Percentiles rank a stretch among this genome's conserved stretches.
Evolutionary conservation across 2,888 invertebrate genomes (phyloP).

Genomic region (Ceraclea dissimilis): DNA sequence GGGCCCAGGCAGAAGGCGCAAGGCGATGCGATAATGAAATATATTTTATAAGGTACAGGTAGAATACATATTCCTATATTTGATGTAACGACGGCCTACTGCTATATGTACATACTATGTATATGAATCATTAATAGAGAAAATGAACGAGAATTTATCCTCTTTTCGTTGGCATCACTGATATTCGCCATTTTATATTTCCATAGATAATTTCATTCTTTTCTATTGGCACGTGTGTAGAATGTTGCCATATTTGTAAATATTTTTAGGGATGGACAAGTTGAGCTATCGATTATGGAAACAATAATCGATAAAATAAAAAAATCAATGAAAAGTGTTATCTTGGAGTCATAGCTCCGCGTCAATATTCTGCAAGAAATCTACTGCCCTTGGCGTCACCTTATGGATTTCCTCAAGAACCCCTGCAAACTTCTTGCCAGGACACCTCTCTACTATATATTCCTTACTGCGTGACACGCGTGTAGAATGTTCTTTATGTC

Average conservation of each 20-base stretch:
- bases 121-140: background rate
- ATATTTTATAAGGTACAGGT: background rate
- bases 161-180: background rate
- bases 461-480: no score
- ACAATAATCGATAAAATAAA: no score
- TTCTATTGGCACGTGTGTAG: background rate
- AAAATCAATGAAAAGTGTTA: no score
- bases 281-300: no score
- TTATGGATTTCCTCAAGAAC: no score
- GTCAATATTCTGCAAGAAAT: no score
- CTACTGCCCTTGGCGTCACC: no score
- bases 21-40: background rate
- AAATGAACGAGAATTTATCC: background rate
- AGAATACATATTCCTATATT: conserved; percentile 44
- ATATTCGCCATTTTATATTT: background rate
- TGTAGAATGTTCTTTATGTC: no score
- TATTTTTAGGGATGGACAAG: background rate
- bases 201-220: background rate
- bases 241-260: background rate
- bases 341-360: no score
- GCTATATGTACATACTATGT: background rate
- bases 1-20: background rate
- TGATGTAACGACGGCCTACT: conserved; percentile 49
- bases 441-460: no score
- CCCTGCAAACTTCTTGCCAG: no score